These are phyloP conservation scores for Plestiodon gilberti DNA, from an alignment of 2,113 vertebrate species.

Conservation along the genomic window DNA sequence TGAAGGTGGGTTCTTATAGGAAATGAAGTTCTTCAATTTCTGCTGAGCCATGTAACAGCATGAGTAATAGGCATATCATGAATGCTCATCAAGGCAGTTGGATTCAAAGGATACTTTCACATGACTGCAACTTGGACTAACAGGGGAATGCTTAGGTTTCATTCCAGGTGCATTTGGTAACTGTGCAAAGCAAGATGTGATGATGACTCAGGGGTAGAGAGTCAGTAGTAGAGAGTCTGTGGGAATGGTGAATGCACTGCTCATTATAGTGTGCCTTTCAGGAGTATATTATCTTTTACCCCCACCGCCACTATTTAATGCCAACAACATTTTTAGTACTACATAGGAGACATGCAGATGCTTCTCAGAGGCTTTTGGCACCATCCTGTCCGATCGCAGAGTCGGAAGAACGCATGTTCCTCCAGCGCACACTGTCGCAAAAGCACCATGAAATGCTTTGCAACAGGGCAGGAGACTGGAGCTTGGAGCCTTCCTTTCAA, in stretches of 20 bases:
- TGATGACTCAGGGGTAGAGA: neutral
- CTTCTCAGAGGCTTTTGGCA: too few relatives aligned
- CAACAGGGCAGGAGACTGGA: too few relatives aligned
- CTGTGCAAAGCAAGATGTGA: neutral
- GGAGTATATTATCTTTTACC: neutral
- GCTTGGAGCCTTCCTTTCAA: too few relatives aligned
- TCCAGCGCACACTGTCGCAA: too few relatives aligned
- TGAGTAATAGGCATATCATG: neutral
- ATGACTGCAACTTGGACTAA: slow-evolving; percentile 4
- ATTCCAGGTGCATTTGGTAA: neutral
- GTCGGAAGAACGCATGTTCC: too few relatives aligned
- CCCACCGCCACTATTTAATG: neutral
- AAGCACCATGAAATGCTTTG: too few relatives aligned
- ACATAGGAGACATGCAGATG: too few relatives aligned
- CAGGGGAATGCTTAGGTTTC: neutral
- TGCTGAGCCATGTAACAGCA: neutral
- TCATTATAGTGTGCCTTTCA: neutral
- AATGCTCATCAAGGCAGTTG: slow-evolving; percentile 21
- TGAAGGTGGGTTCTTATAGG: neutral
- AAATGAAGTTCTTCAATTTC: neutral
- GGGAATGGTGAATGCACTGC: neutral
- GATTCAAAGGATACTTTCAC: neutral
- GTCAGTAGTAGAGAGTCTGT: neutral
- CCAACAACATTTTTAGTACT: neutral
- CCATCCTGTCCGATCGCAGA: too few relatives aligned